A percentile compares a stretch with the other conserved stretches of the same genome.
Conservation (phyloP, 37 sponge, comb jelly and placozoan genomes). For the Trichoplax adhaerens region DNA sequence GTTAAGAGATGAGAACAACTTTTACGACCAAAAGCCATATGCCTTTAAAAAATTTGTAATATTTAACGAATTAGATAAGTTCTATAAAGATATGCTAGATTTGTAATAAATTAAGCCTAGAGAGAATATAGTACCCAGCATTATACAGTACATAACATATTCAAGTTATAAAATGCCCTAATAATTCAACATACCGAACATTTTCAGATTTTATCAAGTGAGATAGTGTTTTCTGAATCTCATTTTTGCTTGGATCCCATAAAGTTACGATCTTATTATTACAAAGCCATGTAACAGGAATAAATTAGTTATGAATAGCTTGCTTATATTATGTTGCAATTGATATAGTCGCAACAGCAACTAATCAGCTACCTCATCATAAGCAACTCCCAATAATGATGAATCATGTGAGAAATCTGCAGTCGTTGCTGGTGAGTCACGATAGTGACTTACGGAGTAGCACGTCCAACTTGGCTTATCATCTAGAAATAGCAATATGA, state of each 20-base stretch:
- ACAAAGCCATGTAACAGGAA: background rate
- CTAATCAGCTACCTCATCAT: conserved; percentile 20
- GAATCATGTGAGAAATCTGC: conserved; percentile 53
- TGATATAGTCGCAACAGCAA: too few species aligned
- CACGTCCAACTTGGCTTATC: conserved; percentile 37
- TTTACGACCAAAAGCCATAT: conserved; percentile 20
- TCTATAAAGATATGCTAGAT: background rate
- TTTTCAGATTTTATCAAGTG: conserved; percentile 11
- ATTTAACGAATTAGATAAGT: background rate
- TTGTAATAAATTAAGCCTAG: too few species aligned
- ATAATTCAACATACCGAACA: conserved; percentile 24
- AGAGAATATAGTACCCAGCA: too few species aligned
- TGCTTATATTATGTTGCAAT: too few species aligned
- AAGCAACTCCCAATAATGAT: conserved; percentile 51
- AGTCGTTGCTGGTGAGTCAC: conserved; percentile 21
- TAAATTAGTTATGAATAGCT: too few species aligned
- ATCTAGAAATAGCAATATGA: too few species aligned
- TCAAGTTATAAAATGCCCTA: background rate
- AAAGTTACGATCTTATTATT: conserved; percentile 35
- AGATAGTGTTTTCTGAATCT: conserved; percentile 20
- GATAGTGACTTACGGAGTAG: conserved; percentile 41
- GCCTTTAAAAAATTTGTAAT: conserved; percentile 7
- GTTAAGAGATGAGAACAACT: conserved; percentile 37
- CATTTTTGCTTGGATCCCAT: conserved; percentile 36
- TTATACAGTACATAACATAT: background rate